Evolutionary conservation across 2,113 vertebrate species (phyloP), one percentile per base, ranked within the genome.

Genomic region (Ammodytes dubius): DNA sequence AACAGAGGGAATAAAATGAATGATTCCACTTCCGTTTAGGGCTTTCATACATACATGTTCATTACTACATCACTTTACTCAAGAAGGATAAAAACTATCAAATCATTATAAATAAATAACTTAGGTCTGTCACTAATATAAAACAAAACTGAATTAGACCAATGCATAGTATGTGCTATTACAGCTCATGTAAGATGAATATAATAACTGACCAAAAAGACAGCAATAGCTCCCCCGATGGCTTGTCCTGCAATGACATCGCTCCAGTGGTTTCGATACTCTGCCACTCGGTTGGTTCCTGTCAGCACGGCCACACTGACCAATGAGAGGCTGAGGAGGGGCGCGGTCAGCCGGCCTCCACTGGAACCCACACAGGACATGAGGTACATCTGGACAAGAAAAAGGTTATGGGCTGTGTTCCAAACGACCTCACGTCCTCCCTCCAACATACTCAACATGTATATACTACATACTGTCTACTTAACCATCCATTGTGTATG

Each of bases 261-360:
- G 40, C 95, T 96, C 96, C 97, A 97, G 74, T 97, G 97, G 95
- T 98, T 98, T 77, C 97, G 95, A 92, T 97, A 96, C 89, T 98
- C 97, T 58, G 96, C 96, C 90, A 97, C 97, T 93, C 97, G 95
- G 93, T 97, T 98, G 92, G 97, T 95, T 88, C 97, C 97, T 54
- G 96, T 97, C 70, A 98, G 96, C 79, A 96, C 94, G 14, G 96
- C 97, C 95, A 96, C 82, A 75, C 96, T 96, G 95, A 97, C 96
- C 90, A 98, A 90, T 49, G 96, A 91, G 88, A 97, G 93, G 70
- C 96, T 97, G 13, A 97, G 87, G 72, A 97, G 94, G 37, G 97
- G 97, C 82, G 96, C 97, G 47, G 96, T 95, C 80, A 98, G 95
- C 74, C 95, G 95, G 49, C 96, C 96, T 86, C 96, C 96, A 90